Conservation (phyloP, 23 tunicate species). For the Aplidium turbinatum region DNA sequence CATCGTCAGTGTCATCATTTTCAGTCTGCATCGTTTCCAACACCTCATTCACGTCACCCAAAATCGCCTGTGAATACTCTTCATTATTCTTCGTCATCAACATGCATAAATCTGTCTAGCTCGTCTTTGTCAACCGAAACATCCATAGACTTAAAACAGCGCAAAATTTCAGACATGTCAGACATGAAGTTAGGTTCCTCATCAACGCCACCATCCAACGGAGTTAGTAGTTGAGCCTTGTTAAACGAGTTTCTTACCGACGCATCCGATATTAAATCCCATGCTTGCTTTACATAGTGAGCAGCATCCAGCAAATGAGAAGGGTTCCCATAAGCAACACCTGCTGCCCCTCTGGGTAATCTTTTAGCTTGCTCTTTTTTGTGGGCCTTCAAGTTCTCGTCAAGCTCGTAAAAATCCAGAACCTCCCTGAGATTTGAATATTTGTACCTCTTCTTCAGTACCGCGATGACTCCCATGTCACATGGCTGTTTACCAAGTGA, state of each 20-base stretch:
- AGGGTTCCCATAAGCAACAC: constrained; percentile 39
- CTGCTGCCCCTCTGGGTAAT: constrained; percentile 29
- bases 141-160: constrained; percentile 11
- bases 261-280: constrained; percentile 6
- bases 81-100: constrained; percentile 44
- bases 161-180: no score
- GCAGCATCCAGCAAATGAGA: constrained; percentile 38
- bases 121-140: constrained; percentile 22
- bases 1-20: constrained; percentile 21
- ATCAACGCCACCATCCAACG: constrained; percentile 28
- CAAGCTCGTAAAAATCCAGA: constrained; percentile 27
- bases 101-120: constrained; percentile 27
- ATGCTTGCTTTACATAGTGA: constrained; percentile 20
- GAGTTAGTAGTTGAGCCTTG: constrained; percentile 23
- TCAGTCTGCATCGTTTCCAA: constrained; percentile 34
- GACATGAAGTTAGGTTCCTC: constrained; percentile 22
- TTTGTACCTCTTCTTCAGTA: constrained; percentile 30
- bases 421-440: constrained; percentile 3
- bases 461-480: constrained; percentile 49
- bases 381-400: constrained; percentile 20
- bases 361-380: constrained; percentile 17
- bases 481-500: constrained; percentile 44
- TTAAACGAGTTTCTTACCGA: constrained; percentile 17
- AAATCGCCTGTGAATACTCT: constrained; percentile 36
- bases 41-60: constrained; percentile 42